Conservation (phyloP, 2,113 vertebrate genomes). For the Candoia aspera region DNA sequence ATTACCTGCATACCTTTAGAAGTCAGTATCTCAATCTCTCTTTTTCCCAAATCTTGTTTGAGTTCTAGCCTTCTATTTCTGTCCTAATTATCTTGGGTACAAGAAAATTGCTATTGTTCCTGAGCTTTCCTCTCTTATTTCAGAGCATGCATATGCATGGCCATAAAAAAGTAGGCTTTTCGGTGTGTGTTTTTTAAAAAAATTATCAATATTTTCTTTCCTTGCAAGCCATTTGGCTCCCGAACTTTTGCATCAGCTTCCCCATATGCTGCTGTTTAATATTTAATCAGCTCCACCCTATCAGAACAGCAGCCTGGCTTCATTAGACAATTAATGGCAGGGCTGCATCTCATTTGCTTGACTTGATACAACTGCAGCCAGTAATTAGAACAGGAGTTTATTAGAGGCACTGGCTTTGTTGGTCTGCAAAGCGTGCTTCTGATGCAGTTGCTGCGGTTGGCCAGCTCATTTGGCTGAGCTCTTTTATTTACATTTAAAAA, state of each 20-base stretch:
- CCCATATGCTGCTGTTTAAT: constrained; percentile 87
- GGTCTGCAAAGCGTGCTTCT: constrained; percentile 74
- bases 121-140: constrained; percentile 34
- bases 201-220: background rate
- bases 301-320: constrained; percentile 81
- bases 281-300: constrained; percentile 88
- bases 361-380: constrained; percentile 84
- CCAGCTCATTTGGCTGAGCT: constrained; percentile 67
- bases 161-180: background rate
- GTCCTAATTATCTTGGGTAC: constrained; percentile 75
- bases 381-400: constrained; percentile 87
- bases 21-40: constrained; percentile 54
- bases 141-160: background rate
- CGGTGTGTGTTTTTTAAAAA: background rate
- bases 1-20: constrained; percentile 71
- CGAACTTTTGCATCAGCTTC: constrained; percentile 77
- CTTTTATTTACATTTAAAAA: constrained; percentile 77
- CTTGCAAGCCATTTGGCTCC: constrained; percentile 12
- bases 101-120: constrained; percentile 59
- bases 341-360: constrained; percentile 80
- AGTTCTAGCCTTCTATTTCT: constrained; percentile 63
- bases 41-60: constrained; percentile 48
- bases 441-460: constrained; percentile 77
- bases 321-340: constrained; percentile 87
- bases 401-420: constrained; percentile 80